These are phyloP conservation scores for Callopanchax toddi DNA, from an alignment of 2,113 vertebrate species.

Conservation along the genomic window DNA sequence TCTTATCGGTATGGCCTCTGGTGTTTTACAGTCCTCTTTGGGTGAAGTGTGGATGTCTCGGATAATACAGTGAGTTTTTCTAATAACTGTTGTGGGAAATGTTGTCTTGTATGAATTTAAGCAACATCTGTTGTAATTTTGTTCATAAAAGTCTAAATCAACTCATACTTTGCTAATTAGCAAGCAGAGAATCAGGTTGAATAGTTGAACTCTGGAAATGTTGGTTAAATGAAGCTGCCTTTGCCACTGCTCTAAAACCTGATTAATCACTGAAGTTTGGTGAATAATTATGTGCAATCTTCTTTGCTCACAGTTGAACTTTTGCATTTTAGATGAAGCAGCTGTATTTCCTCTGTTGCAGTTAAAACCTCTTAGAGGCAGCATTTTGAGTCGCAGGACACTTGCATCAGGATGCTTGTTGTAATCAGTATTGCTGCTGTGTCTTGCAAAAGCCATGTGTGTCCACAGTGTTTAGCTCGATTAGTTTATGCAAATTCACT, in stretches of 20 bases:
- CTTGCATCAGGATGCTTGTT: background rate
- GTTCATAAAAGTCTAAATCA: too few relatives aligned
- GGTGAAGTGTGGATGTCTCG: conserved; percentile 61
- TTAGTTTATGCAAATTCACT: conserved; percentile 28
- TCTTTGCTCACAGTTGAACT: too few relatives aligned
- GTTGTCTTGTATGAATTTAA: too few relatives aligned
- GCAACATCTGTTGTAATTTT: too few relatives aligned
- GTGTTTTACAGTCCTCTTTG: conserved; percentile 48
- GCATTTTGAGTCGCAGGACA: background rate
- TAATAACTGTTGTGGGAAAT: conserved; percentile 5
- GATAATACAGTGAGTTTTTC: conserved; percentile 61
- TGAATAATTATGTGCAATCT: too few relatives aligned
- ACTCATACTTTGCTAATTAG: too few relatives aligned
- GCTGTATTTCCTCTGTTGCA: background rate
- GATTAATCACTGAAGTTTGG: too few relatives aligned
- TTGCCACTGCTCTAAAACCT: too few relatives aligned
- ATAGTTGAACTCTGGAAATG: too few relatives aligned
- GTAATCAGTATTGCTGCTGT: conserved; percentile 1
- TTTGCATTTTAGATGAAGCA: too few relatives aligned
- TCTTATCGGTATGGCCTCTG: conserved; percentile 41
- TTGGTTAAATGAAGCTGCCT: too few relatives aligned
- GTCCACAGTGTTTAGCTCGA: conserved; percentile 7
- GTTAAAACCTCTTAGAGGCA: background rate
- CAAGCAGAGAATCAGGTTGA: too few relatives aligned
- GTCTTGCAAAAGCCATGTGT: background rate